phyloP scores from a whole-genome alignment of 2,888 invertebrate species.

The Ennomos erosarius region DNA sequence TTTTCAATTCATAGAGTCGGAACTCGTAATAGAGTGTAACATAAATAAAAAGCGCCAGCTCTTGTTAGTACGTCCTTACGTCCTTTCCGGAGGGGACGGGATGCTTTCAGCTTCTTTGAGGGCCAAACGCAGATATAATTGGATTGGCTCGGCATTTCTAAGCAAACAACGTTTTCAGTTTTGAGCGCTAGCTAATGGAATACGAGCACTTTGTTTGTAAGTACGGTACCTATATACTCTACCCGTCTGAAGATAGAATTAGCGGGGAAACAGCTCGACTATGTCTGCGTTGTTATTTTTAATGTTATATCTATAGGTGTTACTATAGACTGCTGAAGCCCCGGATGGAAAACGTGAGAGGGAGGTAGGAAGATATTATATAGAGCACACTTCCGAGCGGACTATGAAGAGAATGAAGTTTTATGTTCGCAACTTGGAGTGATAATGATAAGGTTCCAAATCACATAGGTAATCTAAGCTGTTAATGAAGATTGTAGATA shows the following conservation, averaged over 20 bases:
- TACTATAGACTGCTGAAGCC: too few species aligned
- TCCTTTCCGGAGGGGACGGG: constrained; percentile 47
- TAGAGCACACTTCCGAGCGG: too few species aligned
- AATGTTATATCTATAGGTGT: background rate
- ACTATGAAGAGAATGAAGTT: too few species aligned
- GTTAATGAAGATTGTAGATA: too few species aligned
- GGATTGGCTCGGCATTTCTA: constrained; percentile 69
- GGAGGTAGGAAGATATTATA: too few species aligned
- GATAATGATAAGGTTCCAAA: too few species aligned
- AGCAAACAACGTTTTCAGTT: constrained; percentile 49
- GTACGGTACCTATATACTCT: too few species aligned
- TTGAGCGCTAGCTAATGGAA: constrained; percentile 34
- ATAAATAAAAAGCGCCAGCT: constrained; percentile 54
- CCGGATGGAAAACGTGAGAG: too few species aligned
- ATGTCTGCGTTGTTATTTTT: background rate
- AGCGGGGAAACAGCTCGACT: constrained; percentile 6
- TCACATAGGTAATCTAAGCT: too few species aligned
- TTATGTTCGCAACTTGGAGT: too few species aligned
- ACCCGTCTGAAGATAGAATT: constrained; percentile 18
- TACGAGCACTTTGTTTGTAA: constrained; percentile 22
- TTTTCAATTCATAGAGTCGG: constrained; percentile 51
- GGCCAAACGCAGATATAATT: constrained; percentile 72
- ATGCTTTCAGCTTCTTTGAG: constrained; percentile 67
- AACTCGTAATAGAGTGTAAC: constrained; percentile 56
- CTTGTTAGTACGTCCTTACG: constrained; percentile 49